These are phyloP conservation scores for Pristionchus fissidentatus DNA, from an alignment of 2,888 invertebrate species.

Conservation along the genomic window DNA sequence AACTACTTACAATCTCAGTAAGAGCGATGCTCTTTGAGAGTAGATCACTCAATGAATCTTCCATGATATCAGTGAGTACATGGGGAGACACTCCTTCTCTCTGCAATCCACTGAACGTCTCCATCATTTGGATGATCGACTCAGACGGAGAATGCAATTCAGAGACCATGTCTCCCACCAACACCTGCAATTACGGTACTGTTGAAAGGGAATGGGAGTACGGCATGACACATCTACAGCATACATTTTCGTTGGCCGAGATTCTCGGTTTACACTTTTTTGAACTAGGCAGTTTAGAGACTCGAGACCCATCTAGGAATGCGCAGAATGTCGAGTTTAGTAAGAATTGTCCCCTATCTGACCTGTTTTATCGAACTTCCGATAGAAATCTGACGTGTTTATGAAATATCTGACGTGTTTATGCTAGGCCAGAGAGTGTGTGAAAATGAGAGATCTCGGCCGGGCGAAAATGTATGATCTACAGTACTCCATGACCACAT, in stretches of 20 bases:
- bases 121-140: slow-evolving; percentile 68
- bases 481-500: neutral
- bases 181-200: slow-evolving; percentile 50
- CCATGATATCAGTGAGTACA: slow-evolving; percentile 69
- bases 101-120: slow-evolving; percentile 67
- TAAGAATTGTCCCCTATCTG: no score
- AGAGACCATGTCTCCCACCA: slow-evolving; percentile 56
- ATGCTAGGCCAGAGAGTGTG: neutral
- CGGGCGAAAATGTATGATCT: neutral
- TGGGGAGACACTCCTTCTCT: slow-evolving; percentile 54
- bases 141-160: slow-evolving; percentile 68
- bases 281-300: no score
- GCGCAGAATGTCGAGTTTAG: no score
- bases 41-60: slow-evolving; percentile 71
- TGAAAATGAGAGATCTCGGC: neutral
- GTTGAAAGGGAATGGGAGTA: neutral
- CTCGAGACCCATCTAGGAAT: no score
- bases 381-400: no score
- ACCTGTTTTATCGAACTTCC: no score
- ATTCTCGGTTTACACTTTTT: no score
- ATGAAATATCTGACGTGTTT: no score
- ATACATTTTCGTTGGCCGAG: no score
- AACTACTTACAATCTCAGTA: slow-evolving; percentile 60
- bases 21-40: slow-evolving; percentile 66
- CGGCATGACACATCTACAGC: neutral